These are phyloP conservation scores for Argyresthia albistria DNA, from an alignment of 2,888 invertebrate species.

Conservation along the genomic window DNA sequence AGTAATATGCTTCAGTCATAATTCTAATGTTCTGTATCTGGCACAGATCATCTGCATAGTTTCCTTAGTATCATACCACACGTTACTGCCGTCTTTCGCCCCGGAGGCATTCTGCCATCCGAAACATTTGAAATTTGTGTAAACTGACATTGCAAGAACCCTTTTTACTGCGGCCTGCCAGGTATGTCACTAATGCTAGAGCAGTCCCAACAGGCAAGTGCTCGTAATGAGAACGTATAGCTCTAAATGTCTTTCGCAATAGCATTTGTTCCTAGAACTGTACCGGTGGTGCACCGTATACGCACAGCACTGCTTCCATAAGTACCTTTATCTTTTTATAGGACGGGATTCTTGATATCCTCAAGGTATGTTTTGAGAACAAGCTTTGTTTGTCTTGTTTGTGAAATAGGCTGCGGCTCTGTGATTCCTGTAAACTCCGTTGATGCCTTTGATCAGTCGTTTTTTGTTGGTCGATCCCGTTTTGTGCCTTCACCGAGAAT, in stretches of 20 bases:
- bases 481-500: too few relatives aligned
- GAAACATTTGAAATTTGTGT: background rate
- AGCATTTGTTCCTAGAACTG: background rate
- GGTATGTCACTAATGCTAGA: background rate
- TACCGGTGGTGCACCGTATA: background rate
- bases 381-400: background rate
- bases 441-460: too few relatives aligned
- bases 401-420: background rate
- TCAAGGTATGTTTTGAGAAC: background rate
- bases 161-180: background rate
- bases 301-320: background rate
- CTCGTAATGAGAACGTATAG: background rate
- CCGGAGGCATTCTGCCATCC: background rate
- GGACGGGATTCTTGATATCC: constrained; percentile 19
- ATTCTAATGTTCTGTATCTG: too few relatives aligned
- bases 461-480: too few relatives aligned
- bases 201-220: background rate
- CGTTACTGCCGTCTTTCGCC: background rate
- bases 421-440: too few relatives aligned
- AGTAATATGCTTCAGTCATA: too few relatives aligned
- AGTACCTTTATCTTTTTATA: constrained; percentile 17
- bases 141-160: background rate
- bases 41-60: too few relatives aligned
- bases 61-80: too few relatives aligned
- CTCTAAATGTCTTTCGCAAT: background rate